phyloP scores from a whole-genome alignment of 2,113 vertebrate genomes.

The Carassius carassius region DNA sequence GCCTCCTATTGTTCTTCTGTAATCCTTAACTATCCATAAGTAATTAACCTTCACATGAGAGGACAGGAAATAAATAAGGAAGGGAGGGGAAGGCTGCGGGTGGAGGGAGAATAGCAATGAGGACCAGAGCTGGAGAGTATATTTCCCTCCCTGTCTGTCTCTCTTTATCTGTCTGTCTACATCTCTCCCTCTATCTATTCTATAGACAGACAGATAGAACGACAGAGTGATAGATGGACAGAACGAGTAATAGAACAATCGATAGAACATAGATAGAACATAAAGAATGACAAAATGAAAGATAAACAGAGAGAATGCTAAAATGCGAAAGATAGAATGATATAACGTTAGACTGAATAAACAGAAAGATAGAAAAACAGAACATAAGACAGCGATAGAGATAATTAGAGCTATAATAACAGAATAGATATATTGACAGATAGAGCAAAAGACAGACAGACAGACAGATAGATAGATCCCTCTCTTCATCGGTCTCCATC shows the following conservation, averaged over 20 bases:
- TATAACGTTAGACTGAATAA: too few relatives aligned
- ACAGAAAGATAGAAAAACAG: too few relatives aligned
- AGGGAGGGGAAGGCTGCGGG: slow-evolving; percentile 41
- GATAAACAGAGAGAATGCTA: not conserved
- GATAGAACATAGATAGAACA: not conserved
- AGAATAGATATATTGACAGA: too few relatives aligned
- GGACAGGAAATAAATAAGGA: slow-evolving; percentile 66
- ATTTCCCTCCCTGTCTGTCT: slow-evolving; percentile 20
- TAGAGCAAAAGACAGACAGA: not conserved
- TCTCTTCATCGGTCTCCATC: not conserved
- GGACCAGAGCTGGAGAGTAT: not conserved
- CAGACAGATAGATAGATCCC: not conserved
- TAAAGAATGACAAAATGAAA: too few relatives aligned
- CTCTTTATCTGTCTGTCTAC: not conserved
- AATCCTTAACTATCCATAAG: slow-evolving; percentile 83
- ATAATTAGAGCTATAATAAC: too few relatives aligned
- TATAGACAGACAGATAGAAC: not conserved
- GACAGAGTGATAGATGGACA: not conserved
- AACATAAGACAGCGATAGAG: too few relatives aligned
- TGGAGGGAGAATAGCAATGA: slow-evolving; percentile 67
- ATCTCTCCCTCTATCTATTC: not conserved
- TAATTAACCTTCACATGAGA: slow-evolving; percentile 82
- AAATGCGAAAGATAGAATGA: not conserved
- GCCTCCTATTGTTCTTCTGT: slow-evolving; percentile 74
- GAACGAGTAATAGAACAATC: not conserved